These are phyloP conservation scores for Panulirus ornatus DNA, from an alignment of 1,140 invertebrate genomes.

Conservation along the genomic window DNA sequence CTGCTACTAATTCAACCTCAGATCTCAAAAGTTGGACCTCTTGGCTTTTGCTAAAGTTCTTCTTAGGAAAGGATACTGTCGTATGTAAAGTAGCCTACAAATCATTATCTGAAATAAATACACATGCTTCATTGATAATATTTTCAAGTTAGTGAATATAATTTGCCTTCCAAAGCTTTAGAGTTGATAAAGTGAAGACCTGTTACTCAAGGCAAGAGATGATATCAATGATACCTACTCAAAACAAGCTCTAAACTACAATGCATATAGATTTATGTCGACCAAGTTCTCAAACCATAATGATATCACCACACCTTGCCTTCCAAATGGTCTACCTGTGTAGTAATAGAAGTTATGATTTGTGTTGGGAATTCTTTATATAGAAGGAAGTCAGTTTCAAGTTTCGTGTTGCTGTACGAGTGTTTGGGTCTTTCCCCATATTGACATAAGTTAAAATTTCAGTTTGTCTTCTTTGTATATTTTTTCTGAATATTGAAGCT, in stretches of 20 bases:
- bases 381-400: too few relatives aligned
- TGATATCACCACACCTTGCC: neutral
- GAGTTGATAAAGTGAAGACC: neutral
- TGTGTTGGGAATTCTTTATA: too few relatives aligned
- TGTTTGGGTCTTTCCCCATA: too few relatives aligned
- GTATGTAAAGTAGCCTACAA: neutral
- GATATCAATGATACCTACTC: neutral
- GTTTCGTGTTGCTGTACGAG: too few relatives aligned
- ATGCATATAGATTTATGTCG: neutral
- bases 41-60: too few relatives aligned
- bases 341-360: too few relatives aligned
- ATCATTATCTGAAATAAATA: neutral
- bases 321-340: neutral
- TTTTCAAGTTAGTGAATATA: slow-evolving; percentile 1
- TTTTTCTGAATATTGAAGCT: too few relatives aligned
- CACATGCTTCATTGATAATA: neutral
- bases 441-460: too few relatives aligned
- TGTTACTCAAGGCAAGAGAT: neutral
- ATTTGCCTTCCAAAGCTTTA: neutral
- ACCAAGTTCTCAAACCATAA: neutral
- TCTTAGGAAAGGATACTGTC: neutral
- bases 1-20: too few relatives aligned
- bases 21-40: too few relatives aligned
- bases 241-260: neutral
- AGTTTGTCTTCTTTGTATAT: too few relatives aligned